Base-by-base conservation (phyloP, 2,113 vertebrate species). In the Tautogolabrus adspersus region DNA sequence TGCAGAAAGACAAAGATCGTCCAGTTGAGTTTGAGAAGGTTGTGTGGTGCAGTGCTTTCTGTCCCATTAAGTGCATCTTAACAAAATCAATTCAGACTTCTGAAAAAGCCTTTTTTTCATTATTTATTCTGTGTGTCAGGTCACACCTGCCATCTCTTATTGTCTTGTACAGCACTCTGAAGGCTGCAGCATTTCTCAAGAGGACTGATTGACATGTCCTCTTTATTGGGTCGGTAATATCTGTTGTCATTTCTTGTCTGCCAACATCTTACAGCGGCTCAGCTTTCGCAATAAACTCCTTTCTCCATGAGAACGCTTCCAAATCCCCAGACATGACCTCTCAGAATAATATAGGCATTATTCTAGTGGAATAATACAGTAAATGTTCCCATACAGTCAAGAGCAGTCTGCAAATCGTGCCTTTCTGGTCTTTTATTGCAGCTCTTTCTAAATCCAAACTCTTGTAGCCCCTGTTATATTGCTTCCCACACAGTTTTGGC, bases 401-500 rank as follows among this genome's bases (percentile, higher is more conserved):
- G 70, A 76, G 80, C 66, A 38, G 72, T 82, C 71, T 79, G 72
- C 59, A 72, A 60, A 69, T 67, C 19, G 55, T 0, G 64, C 59
- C 16, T 87, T 59, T 79, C 57, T 72, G 9, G 1, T 49, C 64
- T 75, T 75, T 72, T 72, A 75, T 73, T 51, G 65, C 51, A 2
- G 13, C 66, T 55, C 62, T 54, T 51, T 75, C 49, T 37, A 19
- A 73, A 55, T 47, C 76, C 71, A 79, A 59, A 74, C 74, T 79
- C 67, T 61, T 51, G 56, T 37, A 42, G 66, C 40, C 58, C 30
- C 37, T 13, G 69, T 77, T 69, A 13, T 63, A 19, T 49, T 59
- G 77, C 73, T 78, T 86, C 82, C 86, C 86, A 86, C 71, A 75
- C 65, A 66, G 64, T 70, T 79, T 69, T 77, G 73, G 60, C 85